Evolutionary conservation across 2,888 invertebrate genomes (phyloP).

Genomic region (Agonopterix subpropinquella): DNA sequence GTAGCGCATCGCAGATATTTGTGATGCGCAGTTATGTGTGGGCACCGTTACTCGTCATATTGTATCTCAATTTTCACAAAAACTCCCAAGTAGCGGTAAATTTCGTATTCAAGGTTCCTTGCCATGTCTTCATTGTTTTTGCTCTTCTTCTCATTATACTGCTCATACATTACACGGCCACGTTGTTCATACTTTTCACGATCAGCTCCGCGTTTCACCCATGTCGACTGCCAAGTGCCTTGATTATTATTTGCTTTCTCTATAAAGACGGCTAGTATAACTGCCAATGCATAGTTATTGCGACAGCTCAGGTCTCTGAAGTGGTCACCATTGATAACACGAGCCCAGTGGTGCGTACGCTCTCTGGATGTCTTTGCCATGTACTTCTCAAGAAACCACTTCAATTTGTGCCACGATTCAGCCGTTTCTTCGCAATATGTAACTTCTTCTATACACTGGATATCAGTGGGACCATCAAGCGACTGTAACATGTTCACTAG

Average conservation of each 20-base stretch:
- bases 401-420: slow-evolving; percentile 10
- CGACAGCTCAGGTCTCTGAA: slow-evolving; percentile 15
- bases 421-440: slow-evolving; percentile 12
- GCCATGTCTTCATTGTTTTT: too few relatives aligned
- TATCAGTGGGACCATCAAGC: background rate
- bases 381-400: slow-evolving; percentile 10
- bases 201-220: slow-evolving; percentile 9
- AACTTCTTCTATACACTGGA: slow-evolving; percentile 1
- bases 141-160: background rate
- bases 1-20: too few relatives aligned
- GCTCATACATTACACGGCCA: slow-evolving; percentile 2
- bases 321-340: slow-evolving; percentile 13
- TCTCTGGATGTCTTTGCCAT: background rate
- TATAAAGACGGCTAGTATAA: slow-evolving; percentile 14
- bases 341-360: slow-evolving; percentile 17
- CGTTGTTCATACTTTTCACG: background rate
- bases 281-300: slow-evolving; percentile 13
- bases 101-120: too few relatives aligned
- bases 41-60: too few relatives aligned
- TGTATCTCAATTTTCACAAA: too few relatives aligned
- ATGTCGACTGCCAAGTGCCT: slow-evolving; percentile 15
- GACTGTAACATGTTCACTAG: slow-evolving; percentile 14
- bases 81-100: too few relatives aligned
- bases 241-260: slow-evolving; percentile 8
- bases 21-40: too few relatives aligned